A percentile compares a stretch with the other conserved stretches of the same genome.
Evolutionary conservation across 2,888 invertebrate species (phyloP).

Genomic region (Hirtodrosophila duncani): DNA sequence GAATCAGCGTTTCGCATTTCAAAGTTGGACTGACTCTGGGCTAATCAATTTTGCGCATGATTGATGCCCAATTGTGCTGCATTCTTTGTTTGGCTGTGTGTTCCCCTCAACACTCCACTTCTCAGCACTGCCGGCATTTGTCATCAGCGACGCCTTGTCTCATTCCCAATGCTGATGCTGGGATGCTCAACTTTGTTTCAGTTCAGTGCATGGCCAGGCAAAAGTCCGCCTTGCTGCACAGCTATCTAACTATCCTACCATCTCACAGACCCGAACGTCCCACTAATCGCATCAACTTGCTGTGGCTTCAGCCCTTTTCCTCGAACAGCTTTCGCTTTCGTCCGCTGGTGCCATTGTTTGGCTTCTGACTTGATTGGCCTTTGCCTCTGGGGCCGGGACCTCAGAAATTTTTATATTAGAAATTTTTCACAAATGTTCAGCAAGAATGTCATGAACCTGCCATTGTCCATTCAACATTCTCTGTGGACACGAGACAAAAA

Average conservation of each 20-base stretch:
- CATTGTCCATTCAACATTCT: too few species aligned
- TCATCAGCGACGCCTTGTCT: constrained; percentile 28
- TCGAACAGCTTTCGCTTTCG: constrained; percentile 23
- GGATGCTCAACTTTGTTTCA: constrained; percentile 40
- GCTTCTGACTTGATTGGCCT: constrained; percentile 46
- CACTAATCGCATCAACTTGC: constrained; percentile 47
- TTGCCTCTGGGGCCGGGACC: constrained; percentile 12
- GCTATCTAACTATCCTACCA: constrained; percentile 1
- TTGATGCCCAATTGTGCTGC: constrained; percentile 67
- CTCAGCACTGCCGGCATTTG: constrained; percentile 39
- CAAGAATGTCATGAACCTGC: constrained; percentile 1
- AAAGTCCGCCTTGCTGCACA: constrained; percentile 25
- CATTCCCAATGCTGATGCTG: neutral
- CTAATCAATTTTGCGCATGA: constrained; percentile 70
- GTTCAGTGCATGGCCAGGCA: constrained; percentile 39
- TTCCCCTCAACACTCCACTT: neutral
- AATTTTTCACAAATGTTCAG: constrained; percentile 23
- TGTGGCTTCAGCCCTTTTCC: constrained; percentile 43
- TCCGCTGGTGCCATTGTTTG: constrained; percentile 34
- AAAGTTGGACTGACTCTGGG: constrained; percentile 51
- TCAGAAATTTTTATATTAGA: constrained; percentile 46
- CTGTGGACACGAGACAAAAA: too few species aligned
- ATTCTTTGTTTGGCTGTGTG: constrained; percentile 59
- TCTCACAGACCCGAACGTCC: neutral
- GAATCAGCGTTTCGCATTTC: constrained; percentile 10